phyloP scores from a whole-genome alignment of 2,797 vertebrate species.

The Ctenopoma multispine region DNA sequence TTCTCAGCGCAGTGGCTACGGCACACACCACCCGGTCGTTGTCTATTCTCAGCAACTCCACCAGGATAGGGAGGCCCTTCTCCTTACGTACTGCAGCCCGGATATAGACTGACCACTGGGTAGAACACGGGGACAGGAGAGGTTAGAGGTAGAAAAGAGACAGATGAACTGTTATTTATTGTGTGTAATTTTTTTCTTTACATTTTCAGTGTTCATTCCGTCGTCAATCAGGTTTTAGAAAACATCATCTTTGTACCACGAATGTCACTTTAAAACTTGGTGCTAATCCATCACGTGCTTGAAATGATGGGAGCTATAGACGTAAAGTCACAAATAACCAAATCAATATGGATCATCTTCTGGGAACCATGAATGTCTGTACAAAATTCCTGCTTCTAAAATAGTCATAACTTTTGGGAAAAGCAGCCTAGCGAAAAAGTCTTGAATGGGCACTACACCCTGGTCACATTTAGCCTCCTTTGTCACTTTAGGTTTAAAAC shows the following conservation, averaged over 20 bases:
- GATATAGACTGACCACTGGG: slow-evolving; percentile 97
- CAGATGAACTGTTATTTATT: background rate
- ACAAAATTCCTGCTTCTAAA: background rate
- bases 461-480: no score
- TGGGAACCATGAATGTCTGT: no score
- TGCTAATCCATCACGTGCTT: no score
- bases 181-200: background rate
- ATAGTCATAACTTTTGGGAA: background rate
- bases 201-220: no score
- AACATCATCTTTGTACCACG: no score
- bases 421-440: no score
- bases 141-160: slow-evolving; percentile 5
- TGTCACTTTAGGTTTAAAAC: no score
- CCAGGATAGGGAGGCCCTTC: slow-evolving; percentile 96
- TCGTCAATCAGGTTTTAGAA: no score
- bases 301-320: background rate
- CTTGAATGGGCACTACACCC: no score
- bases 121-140: slow-evolving; percentile 10
- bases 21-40: slow-evolving; percentile 98
- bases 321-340: background rate
- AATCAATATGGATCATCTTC: background rate
- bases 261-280: no score
- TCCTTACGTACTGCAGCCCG: slow-evolving; percentile 97
- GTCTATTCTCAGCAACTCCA: slow-evolving; percentile 98
- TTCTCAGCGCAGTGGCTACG: slow-evolving; percentile 96